phyloP scores from a whole-genome alignment of 2,113 vertebrate genomes.

The Asarcornis scutulata region DNA sequence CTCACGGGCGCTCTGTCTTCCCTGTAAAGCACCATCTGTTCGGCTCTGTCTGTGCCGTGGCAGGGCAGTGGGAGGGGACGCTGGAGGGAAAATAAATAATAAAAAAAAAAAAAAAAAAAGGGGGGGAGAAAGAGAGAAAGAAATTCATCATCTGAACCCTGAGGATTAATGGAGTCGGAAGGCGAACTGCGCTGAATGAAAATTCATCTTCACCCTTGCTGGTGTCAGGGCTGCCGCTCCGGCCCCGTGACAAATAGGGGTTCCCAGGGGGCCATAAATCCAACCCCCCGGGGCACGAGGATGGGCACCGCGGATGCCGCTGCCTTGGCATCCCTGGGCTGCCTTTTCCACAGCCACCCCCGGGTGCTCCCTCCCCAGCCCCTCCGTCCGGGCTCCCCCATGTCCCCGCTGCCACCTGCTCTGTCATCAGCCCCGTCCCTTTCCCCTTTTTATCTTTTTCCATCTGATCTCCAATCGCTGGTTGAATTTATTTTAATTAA shows the following conservation, averaged over 20 bases:
- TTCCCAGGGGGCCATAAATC: conserved; percentile 91
- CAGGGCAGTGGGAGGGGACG: conserved; percentile 80
- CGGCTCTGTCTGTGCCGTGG: conserved; percentile 63
- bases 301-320: background rate
- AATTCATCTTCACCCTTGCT: conserved; percentile 94
- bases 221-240: conserved; percentile 83
- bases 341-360: background rate
- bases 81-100: conserved; percentile 87
- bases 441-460: background rate
- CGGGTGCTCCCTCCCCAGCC: rapidly evolving
- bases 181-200: conserved; percentile 89
- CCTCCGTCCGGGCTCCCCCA: background rate
- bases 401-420: background rate
- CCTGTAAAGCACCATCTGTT: conserved; percentile 79
- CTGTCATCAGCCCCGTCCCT: background rate
- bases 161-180: conserved; percentile 85
- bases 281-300: too few relatives aligned
- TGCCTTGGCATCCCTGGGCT: background rate
- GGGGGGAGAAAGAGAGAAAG: conserved; percentile 85
- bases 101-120: conserved; percentile 74
- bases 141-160: conserved; percentile 88
- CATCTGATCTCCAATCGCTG: background rate
- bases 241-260: conserved; percentile 92
- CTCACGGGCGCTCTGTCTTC: conserved; percentile 80
- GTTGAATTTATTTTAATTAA: conserved; percentile 27